Evolutionary conservation across 2,797 vertebrate species (phyloP), one percentile per base, ranked within the genome.

Genomic region (Graptemys geographica): DNA sequence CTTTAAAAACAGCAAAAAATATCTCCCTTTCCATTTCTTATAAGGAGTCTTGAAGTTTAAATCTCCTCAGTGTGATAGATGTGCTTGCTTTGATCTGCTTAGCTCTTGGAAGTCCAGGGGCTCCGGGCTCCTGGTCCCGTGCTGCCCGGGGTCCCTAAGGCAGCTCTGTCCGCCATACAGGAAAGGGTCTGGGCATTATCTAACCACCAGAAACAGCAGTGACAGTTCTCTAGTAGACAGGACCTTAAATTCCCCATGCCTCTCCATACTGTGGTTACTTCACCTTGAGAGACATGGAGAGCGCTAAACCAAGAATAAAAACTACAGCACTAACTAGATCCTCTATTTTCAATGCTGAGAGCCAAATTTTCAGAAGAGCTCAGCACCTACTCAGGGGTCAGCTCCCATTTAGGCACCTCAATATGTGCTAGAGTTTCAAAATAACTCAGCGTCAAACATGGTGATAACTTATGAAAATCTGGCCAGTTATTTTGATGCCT

Each of bases 181-280:
- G 76, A 33, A 72, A 84, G 82, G 57, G 4, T 5, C 52, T 1
- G 89, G 57, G 9, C 5, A 65, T 21, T 8, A 57, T 4, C 11
- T 2, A 52, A 11, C 2, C 13, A 53, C 93, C 83, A 12, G 52
- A 84, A 87, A 83, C 1, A 55, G 8, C 2, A 55, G 8, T 27
- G 44, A 18, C 37, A 27, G 31, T 53, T 10, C 89, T 87, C 41
- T 87, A 11, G 44, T 33, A 85, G 86, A 31, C 2, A 55, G 5
- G 57, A 2, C 1, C 1, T 59, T 6, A 28, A 0, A 74, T 74
- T 74, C 37, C 25, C 41, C 23, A 9, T 23, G 19, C 21, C 10
- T 6, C 11, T 44, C 69, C 23, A 41, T 44, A 74, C 11, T 74
- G 69, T 74, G 69, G 69, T 11, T 37, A 44, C 37, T 44, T 72